Conservation (phyloP, 2,797 vertebrate genomes). For the Gouania willdenowi region DNA sequence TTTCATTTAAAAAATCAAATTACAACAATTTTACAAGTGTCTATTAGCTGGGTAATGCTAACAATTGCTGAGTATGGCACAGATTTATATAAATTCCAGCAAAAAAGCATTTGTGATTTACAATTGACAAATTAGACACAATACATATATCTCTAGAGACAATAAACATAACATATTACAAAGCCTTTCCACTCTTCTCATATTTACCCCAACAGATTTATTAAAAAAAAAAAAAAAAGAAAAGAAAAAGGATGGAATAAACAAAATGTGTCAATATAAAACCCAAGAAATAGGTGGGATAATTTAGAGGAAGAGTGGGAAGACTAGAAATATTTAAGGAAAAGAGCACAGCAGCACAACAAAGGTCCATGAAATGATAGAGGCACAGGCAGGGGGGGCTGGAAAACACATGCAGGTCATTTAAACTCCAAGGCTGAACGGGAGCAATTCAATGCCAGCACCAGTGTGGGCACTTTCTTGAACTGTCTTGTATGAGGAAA, state of each 20-base stretch:
- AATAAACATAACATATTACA: conserved; percentile 62
- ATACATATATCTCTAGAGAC: conserved; percentile 57
- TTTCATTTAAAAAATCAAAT: not conserved
- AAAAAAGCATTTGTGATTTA: too few relatives aligned
- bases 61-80: too few relatives aligned
- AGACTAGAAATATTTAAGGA: conserved; percentile 68
- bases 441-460: conserved; percentile 73
- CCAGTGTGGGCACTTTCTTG: conserved; percentile 62
- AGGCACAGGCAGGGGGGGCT: conserved; percentile 70
- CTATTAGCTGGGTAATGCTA: too few relatives aligned
- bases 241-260: too few relatives aligned
- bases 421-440: conserved; percentile 86
- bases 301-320: conserved; percentile 6
- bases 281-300: conserved; percentile 62
- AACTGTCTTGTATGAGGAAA: conserved; percentile 65
- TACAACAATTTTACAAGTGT: too few relatives aligned
- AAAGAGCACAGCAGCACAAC: conserved; percentile 77
- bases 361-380: conserved; percentile 71
- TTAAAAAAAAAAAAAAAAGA: too few relatives aligned
- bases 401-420: conserved; percentile 81
- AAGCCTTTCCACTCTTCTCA: conserved; percentile 67
- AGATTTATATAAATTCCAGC: too few relatives aligned
- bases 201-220: not conserved
- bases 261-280: too few relatives aligned
- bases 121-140: too few relatives aligned